phyloP scores from a whole-genome alignment of 1,140 invertebrate species.

The Psilanteris sp. region DNA sequence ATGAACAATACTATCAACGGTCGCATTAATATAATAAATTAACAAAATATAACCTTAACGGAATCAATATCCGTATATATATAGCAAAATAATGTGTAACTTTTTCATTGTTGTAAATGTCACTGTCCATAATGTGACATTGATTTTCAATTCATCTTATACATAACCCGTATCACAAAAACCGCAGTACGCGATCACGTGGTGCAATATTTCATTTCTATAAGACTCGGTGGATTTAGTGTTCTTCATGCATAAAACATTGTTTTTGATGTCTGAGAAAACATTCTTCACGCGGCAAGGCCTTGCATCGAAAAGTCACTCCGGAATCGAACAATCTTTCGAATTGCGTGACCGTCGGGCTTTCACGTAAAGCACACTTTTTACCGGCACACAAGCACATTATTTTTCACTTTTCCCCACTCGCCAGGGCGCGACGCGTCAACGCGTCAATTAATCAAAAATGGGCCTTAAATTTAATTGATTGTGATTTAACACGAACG shows the following conservation, averaged over 20 bases:
- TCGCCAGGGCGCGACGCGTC: too few species aligned
- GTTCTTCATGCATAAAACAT: slow-evolving; percentile 65
- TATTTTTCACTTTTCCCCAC: slow-evolving; percentile 6
- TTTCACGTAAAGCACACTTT: slow-evolving; percentile 24
- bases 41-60: slow-evolving; percentile 13
- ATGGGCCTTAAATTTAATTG: too few species aligned
- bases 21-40: too few species aligned
- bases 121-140: slow-evolving; percentile 46
- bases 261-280: slow-evolving; percentile 57
- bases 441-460: too few species aligned
- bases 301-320: slow-evolving; percentile 35
- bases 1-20: too few species aligned
- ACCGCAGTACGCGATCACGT: slow-evolving; percentile 62
- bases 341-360: slow-evolving; percentile 11
- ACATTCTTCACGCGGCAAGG: slow-evolving; percentile 34
- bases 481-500: too few species aligned
- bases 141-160: slow-evolving; percentile 65
- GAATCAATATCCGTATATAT: background rate
- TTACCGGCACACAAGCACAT: background rate
- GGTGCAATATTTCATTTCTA: slow-evolving; percentile 64
- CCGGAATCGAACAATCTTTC: slow-evolving; percentile 29
- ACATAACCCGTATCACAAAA: slow-evolving; percentile 55
- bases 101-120: slow-evolving; percentile 39
- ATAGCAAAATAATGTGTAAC: slow-evolving; percentile 29
- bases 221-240: slow-evolving; percentile 60